Evolutionary conservation across 2,797 vertebrate species (phyloP).

Genomic region (Epinephelus awoara): DNA sequence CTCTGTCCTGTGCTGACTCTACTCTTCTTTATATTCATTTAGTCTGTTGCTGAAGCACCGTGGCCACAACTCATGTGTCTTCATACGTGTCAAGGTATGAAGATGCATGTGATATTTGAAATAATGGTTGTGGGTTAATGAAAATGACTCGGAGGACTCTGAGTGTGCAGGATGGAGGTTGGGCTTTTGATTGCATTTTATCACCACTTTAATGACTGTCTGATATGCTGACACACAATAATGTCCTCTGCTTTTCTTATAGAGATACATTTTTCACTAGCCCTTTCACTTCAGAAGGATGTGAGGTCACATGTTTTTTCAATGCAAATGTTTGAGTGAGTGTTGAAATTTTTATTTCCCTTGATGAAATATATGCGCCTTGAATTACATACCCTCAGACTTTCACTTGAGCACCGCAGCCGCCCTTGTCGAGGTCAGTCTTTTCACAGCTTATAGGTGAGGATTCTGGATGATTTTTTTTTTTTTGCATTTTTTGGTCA

Average conservation of each 20-base stretch:
- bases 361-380: background rate
- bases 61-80: conserved; percentile 35
- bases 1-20: conserved; percentile 42
- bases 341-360: conserved; percentile 10
- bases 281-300: conserved; percentile 9
- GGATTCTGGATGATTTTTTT: conserved; percentile 65
- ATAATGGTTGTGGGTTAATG: conserved; percentile 83
- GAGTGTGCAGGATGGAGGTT: conserved; percentile 69
- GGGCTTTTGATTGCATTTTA: conserved; percentile 78
- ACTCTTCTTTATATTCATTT: conserved; percentile 48
- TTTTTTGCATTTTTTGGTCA: conserved; percentile 50
- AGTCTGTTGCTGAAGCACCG: conserved; percentile 36
- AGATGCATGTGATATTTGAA: conserved; percentile 72
- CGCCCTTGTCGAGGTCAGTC: conserved; percentile 84
- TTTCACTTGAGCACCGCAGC: conserved; percentile 22
- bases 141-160: conserved; percentile 81
- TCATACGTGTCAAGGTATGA: conserved; percentile 40
- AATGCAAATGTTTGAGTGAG: conserved; percentile 16
- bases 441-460: conserved; percentile 78
- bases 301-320: conserved; percentile 34
- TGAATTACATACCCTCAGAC: conserved; percentile 5
- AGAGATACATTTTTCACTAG: conserved; percentile 21
- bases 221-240: conserved; percentile 64
- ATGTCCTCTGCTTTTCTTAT: conserved; percentile 27
- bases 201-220: conserved; percentile 75